phyloP scores from a whole-genome alignment of 1,140 invertebrate species.

The Zelostemma sp. region DNA sequence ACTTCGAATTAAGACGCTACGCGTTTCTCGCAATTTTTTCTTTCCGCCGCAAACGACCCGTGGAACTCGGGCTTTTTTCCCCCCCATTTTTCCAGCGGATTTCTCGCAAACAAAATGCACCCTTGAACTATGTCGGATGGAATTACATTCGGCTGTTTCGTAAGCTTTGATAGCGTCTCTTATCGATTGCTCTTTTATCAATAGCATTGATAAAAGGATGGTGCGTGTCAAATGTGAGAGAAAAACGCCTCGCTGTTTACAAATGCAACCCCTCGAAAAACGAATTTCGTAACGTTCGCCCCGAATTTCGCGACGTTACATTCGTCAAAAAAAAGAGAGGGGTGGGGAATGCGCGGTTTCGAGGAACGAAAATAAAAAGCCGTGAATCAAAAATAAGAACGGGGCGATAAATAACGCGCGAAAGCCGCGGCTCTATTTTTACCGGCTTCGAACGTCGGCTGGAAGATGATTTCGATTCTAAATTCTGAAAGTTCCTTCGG shows the following conservation, averaged over 20 bases:
- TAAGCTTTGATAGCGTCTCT: constrained; percentile 39
- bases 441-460: background rate
- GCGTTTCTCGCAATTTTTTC: no score
- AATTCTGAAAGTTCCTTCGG: background rate
- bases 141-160: constrained; percentile 34
- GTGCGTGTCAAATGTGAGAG: constrained; percentile 38
- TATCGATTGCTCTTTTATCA: constrained; percentile 29
- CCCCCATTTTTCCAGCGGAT: background rate
- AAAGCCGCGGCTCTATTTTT: no score
- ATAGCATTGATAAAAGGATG: constrained; percentile 15
- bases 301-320: background rate
- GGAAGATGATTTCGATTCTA: background rate
- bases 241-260: background rate
- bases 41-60: constrained; percentile 1
- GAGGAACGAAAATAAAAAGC: no score
- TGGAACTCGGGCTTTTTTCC: background rate
- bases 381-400: no score
- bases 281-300: background rate
- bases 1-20: no score
- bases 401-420: no score
- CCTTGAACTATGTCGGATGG: constrained; percentile 37
- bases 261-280: background rate
- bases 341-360: background rate
- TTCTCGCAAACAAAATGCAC: constrained; percentile 13
- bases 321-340: background rate